Conservation (phyloP, 2,113 vertebrate species). For the Onychostruthus taczanowskii region DNA sequence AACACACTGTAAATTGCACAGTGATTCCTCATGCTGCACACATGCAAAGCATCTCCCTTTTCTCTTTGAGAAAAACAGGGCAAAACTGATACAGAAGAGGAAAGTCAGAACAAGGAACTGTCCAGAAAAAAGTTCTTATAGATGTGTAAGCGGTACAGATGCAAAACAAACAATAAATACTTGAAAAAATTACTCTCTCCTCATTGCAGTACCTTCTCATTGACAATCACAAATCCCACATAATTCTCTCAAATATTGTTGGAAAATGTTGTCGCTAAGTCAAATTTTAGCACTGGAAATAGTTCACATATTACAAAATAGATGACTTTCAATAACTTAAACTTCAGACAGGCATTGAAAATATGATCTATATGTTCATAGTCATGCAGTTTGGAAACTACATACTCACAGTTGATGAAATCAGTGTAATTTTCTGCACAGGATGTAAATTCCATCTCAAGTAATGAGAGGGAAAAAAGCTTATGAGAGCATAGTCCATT, state of each 20-base stretch:
- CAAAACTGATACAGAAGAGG: neutral
- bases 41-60: neutral
- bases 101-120: neutral
- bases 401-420: neutral
- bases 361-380: neutral
- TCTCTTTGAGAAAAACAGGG: neutral
- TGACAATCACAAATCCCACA: neutral
- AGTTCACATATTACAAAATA: neutral
- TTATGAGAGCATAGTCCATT: neutral
- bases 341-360: neutral
- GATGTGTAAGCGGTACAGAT: neutral
- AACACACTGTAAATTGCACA: neutral
- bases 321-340: neutral
- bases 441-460: neutral
- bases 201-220: neutral
- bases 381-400: neutral
- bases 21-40: neutral
- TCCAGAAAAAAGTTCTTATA: neutral
- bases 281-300: neutral
- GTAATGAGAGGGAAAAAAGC: neutral
- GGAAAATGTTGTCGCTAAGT: neutral
- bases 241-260: neutral
- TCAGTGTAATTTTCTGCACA: neutral
- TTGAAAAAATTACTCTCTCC: neutral
- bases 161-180: neutral